These are phyloP conservation scores for Empidonax alnorum DNA, from an alignment of 2,113 vertebrate species.

Conservation along the genomic window DNA sequence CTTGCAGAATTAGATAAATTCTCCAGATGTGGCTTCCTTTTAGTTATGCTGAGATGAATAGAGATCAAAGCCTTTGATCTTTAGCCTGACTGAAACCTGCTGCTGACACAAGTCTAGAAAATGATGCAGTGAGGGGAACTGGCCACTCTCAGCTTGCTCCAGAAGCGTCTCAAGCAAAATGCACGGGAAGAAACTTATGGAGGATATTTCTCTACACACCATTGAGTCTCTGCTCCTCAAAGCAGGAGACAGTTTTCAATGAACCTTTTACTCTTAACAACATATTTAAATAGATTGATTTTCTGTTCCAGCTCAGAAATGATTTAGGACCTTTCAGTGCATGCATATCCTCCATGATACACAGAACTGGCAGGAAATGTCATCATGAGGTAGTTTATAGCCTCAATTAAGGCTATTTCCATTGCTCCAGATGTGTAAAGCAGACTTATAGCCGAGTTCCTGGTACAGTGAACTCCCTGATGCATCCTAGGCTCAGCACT, in stretches of 20 bases:
- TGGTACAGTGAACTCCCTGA: neutral
- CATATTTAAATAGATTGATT: slow-evolving; percentile 34
- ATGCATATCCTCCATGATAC: neutral
- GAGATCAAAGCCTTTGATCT: slow-evolving; percentile 72
- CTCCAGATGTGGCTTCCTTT: slow-evolving; percentile 61
- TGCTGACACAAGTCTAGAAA: slow-evolving; percentile 55
- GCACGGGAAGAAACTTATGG: neutral
- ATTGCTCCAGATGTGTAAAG: slow-evolving; percentile 53
- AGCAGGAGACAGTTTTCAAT: neutral
- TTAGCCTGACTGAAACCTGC: slow-evolving; percentile 49
- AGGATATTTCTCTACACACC: neutral
- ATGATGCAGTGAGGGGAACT: neutral
- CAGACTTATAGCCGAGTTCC: slow-evolving; percentile 43
- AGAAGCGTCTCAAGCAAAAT: neutral
- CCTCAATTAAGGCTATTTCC: slow-evolving; percentile 46
- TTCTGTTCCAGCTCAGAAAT: slow-evolving; percentile 27
- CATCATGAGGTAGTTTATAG: slow-evolving; percentile 51
- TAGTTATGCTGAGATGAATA: slow-evolving; percentile 43
- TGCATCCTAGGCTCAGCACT: slow-evolving; percentile 10
- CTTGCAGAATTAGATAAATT: slow-evolving; percentile 51
- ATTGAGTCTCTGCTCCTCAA: neutral
- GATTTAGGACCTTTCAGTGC: slow-evolving; percentile 13
- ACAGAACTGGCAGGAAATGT: slow-evolving; percentile 43
- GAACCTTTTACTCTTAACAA: slow-evolving; percentile 34
- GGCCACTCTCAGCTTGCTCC: neutral